Evolutionary conservation across 1,140 invertebrate genomes (phyloP), one percentile per base, ranked within the genome.

Genomic region (Trissolcus basalis): DNA sequence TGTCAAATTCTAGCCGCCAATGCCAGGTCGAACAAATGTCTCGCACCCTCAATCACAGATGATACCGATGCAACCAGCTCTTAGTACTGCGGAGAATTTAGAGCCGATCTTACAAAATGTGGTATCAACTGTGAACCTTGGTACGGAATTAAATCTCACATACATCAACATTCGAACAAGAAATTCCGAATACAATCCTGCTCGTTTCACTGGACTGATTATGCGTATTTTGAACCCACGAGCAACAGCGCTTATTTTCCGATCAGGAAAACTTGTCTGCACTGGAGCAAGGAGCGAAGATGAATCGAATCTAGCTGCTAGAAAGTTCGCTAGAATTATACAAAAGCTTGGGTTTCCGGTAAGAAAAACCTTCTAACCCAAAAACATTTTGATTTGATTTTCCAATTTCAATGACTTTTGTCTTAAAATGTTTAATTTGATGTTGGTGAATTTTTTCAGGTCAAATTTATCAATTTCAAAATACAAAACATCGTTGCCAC

Each of bases 401-500:
- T n/a, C n/a, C n/a, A n/a, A n/a, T n/a, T n/a, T n/a, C n/a, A n/a
- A n/a, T n/a, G n/a, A n/a, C n/a, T n/a, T n/a, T n/a, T n/a, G n/a
- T n/a, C n/a, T n/a, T n/a, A n/a, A n/a, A n/a, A n/a, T n/a, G n/a
- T n/a, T n/a, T n/a, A n/a, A n/a, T n/a, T n/a, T n/a, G n/a, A n/a
- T n/a, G n/a, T n/a, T n/a, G n/a, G n/a, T n/a, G 9, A 39, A 39
- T 39, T 39, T 70, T 69, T 91, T 43, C 82, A 97, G 94, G 96
- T 96, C 0, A 97, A 97, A 86, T 99, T 99, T 86, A 89, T 93
- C 27, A 96, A 98, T 82, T 99, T 99, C 83, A 99, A 99, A 90
- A 94, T 99, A 80, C 98, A 99, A 90, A 99, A 99, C 87, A 98
- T 99, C 89, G 98, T 99, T 15, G 98, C 97, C 4, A 99, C 96